phyloP scores from a whole-genome alignment of 2,797 vertebrate genomes.

The Acanthiza pusilla region DNA sequence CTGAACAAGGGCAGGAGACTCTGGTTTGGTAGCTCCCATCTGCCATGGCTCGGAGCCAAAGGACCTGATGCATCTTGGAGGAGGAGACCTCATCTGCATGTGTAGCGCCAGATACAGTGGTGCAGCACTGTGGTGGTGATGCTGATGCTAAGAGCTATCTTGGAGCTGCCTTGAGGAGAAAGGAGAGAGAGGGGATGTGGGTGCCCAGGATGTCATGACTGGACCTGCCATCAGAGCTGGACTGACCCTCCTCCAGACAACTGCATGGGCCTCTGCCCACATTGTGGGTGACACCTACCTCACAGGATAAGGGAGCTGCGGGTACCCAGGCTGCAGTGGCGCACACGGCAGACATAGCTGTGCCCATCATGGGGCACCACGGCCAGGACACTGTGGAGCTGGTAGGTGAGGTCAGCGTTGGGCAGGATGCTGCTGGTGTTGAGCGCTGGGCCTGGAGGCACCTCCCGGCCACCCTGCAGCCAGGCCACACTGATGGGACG shows the following conservation, averaged over 20 bases:
- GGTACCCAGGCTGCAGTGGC: neutral
- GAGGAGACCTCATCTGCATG: neutral
- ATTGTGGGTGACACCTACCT: neutral
- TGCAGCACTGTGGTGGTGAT: neutral
- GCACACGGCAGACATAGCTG: neutral
- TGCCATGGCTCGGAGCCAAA: neutral
- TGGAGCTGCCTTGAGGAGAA: neutral
- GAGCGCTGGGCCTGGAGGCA: neutral
- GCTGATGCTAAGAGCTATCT: neutral
- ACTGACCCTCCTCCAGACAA: neutral
- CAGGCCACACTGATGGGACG: neutral
- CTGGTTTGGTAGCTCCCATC: neutral
- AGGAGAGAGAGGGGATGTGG: neutral
- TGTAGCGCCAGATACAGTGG: neutral
- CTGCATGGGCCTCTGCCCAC: no score
- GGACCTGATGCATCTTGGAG: neutral
- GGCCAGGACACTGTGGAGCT: neutral
- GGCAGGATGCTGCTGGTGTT: neutral
- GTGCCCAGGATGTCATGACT: neutral
- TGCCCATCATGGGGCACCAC: neutral
- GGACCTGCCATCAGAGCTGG: neutral
- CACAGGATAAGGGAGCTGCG: neutral
- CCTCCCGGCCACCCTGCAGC: neutral
- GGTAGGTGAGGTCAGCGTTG: neutral
- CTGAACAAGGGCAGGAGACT: neutral